A percentile compares a stretch with the other conserved stretches of the same genome.
phyloP scores from a whole-genome alignment of 2,888 invertebrate species.

The Apamea sordens region DNA sequence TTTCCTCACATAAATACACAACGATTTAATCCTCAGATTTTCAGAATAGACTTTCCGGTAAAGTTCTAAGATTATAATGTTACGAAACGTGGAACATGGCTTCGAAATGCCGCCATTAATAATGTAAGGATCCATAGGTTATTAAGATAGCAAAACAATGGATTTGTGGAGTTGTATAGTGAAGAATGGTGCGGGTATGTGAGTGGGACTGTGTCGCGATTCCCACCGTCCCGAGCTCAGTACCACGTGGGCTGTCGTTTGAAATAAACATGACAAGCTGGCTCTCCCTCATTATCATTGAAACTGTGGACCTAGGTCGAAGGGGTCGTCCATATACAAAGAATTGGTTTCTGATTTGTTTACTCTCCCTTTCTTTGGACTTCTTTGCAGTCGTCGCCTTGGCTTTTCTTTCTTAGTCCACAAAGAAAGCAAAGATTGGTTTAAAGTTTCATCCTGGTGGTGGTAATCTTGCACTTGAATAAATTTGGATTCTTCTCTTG shows the following conservation, averaged over 20 bases:
- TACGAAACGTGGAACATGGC: conserved; percentile 48
- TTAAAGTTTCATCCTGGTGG: neutral
- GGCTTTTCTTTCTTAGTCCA: neutral
- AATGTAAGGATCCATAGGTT: conserved; percentile 57
- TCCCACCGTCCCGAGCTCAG: conserved; percentile 64
- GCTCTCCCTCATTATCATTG: conserved; percentile 77
- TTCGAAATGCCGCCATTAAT: conserved; percentile 51
- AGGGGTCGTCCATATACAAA: conserved; percentile 53
- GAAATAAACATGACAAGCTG: conserved; percentile 73
- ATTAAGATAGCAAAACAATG: conserved; percentile 61
- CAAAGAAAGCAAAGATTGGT: neutral
- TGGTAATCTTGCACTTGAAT: neutral
- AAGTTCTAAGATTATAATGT: conserved; percentile 54
- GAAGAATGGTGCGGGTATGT: conserved; percentile 48
- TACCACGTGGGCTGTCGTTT: conserved; percentile 72
- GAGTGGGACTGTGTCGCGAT: conserved; percentile 61
- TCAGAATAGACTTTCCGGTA: conserved; percentile 40
- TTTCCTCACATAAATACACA: conserved; percentile 32
- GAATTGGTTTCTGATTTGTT: conserved; percentile 10
- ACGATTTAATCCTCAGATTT: conserved; percentile 32
- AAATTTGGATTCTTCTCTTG: neutral
- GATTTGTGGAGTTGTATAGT: conserved; percentile 50
- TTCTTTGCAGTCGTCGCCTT: neutral
- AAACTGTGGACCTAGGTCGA: conserved; percentile 65
- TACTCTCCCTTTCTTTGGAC: neutral